These are phyloP conservation scores for Clarias gariepinus DNA, from an alignment of 2,113 vertebrate genomes.

Conservation along the genomic window DNA sequence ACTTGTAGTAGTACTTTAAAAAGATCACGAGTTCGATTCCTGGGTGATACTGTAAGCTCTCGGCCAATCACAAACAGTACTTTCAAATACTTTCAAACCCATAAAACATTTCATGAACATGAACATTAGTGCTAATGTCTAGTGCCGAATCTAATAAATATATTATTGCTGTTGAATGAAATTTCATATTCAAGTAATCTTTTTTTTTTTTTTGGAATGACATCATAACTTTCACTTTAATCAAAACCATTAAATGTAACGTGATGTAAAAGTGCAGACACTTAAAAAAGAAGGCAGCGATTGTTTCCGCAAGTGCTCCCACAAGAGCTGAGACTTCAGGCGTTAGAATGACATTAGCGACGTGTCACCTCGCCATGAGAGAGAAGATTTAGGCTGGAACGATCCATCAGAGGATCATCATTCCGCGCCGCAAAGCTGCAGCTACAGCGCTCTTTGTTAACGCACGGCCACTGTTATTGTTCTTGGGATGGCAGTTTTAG, in stretches of 20 bases:
- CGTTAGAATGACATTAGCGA: not conserved
- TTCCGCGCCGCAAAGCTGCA: not conserved
- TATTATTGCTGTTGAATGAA: too few species aligned
- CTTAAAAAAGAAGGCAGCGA: not conserved
- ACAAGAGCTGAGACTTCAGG: not conserved
- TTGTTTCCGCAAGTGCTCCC: not conserved
- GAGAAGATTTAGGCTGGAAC: not conserved
- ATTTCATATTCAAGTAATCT: not conserved
- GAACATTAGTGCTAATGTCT: too few species aligned
- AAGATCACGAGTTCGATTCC: too few species aligned
- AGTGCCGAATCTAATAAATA: too few species aligned
- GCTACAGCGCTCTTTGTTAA: not conserved
- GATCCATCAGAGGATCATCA: constrained; percentile 4
- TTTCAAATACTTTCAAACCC: too few species aligned
- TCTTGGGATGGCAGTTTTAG: constrained; percentile 21
- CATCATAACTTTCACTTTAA: not conserved
- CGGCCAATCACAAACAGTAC: too few species aligned
- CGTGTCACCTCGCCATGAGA: not conserved
- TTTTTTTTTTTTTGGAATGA: not conserved
- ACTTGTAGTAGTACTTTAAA: too few species aligned
- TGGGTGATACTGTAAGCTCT: too few species aligned
- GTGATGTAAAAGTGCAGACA: not conserved
- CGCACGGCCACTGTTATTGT: not conserved
- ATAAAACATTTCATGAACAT: too few species aligned
- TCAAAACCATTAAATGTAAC: not conserved